Evolutionary conservation across 2,888 invertebrate species (phyloP).

Genomic region (Caenorhabditis plicata): DNA sequence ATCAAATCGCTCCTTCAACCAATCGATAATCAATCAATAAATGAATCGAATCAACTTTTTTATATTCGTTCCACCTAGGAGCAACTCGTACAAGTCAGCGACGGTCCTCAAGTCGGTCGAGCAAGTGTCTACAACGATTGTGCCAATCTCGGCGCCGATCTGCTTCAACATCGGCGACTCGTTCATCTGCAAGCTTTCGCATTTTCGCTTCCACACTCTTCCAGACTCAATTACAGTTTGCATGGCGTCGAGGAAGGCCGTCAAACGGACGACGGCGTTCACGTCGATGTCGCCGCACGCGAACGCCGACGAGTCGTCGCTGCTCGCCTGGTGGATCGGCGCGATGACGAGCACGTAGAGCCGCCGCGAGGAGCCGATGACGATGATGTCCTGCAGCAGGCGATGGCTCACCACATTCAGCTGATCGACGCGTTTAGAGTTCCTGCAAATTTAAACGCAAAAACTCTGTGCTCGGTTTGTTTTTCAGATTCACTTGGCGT

Average conservation of each 20-base stretch:
- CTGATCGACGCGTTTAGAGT: slow-evolving; percentile 35
- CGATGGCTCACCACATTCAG: slow-evolving; percentile 54
- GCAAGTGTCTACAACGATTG: slow-evolving; percentile 57
- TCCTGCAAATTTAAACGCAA: slow-evolving; percentile 3
- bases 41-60: too few species aligned
- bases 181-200: slow-evolving; percentile 12
- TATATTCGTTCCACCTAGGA: slow-evolving; percentile 59
- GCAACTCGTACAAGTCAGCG: slow-evolving; percentile 58
- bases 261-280: slow-evolving; percentile 53
- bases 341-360: slow-evolving; percentile 53
- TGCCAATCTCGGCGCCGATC: slow-evolving; percentile 53
- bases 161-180: slow-evolving; percentile 33
- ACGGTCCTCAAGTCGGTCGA: slow-evolving; percentile 55
- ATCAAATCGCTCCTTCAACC: slow-evolving; percentile 53
- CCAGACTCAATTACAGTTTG: slow-evolving; percentile 31
- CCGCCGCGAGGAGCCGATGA: slow-evolving; percentile 52
- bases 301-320: slow-evolving; percentile 36
- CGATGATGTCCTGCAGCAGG: slow-evolving; percentile 56
- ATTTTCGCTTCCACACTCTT: background rate
- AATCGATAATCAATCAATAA: too few species aligned
- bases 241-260: slow-evolving; percentile 54
- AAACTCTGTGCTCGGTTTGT: slow-evolving; percentile 3
- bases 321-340: slow-evolving; percentile 48
- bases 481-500: background rate
- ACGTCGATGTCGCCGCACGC: slow-evolving; percentile 60